Percentiles rank a stretch among this genome's conserved stretches.
Conservation (phyloP, 2,113 vertebrate species). For the Poeciliopsis retropinna region DNA sequence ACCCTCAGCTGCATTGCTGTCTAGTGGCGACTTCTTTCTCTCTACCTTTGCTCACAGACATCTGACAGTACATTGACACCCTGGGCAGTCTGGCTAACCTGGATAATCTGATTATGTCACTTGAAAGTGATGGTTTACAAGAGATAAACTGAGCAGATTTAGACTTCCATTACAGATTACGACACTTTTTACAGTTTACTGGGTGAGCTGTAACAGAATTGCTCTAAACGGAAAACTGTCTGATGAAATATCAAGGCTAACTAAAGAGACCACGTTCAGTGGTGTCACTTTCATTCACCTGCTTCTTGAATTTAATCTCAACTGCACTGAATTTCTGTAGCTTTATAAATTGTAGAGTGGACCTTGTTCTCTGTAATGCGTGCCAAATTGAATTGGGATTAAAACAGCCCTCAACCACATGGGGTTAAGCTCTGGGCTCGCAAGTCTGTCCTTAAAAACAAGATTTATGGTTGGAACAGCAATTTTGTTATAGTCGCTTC, state of each 20-base stretch:
- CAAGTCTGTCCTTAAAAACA: conserved; percentile 12
- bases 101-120: conserved; percentile 43
- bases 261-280: background rate
- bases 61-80: conserved; percentile 45
- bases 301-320: conserved; percentile 31
- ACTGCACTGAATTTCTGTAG: conserved; percentile 17
- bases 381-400: conserved; percentile 76
- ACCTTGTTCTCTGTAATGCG: conserved; percentile 64
- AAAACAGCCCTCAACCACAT: conserved; percentile 32
- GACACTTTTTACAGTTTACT: conserved; percentile 11
- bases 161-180: conserved; percentile 15
- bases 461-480: background rate
- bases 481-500: background rate
- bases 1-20: background rate
- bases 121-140: conserved; percentile 26
- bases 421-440: conserved; percentile 53
- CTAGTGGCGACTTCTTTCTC: background rate
- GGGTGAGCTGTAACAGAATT: background rate
- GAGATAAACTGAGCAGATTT: conserved; percentile 18
- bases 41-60: conserved; percentile 3
- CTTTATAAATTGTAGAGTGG: conserved; percentile 24
- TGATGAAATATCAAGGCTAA: background rate
- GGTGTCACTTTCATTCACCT: conserved; percentile 8
- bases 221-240: conserved; percentile 1
- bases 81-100: conserved; percentile 18